Evolutionary conservation across 2,888 invertebrate species (phyloP).

Genomic region (Formica aserva): DNA sequence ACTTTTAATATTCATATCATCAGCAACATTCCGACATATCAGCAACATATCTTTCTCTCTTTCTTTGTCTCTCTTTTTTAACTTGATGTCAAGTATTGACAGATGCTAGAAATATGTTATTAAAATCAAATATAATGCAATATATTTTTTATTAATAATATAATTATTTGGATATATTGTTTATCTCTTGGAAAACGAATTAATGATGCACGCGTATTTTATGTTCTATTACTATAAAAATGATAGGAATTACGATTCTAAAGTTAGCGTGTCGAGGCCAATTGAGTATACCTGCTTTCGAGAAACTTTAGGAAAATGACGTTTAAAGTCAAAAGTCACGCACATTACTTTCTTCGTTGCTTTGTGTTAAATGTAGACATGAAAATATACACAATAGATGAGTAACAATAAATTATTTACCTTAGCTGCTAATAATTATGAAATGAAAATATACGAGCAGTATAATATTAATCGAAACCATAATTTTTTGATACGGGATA

Average conservation of each 20-base stretch:
- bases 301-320: constrained; percentile 29
- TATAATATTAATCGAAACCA: neutral
- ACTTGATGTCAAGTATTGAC: neutral
- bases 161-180: neutral
- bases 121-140: neutral
- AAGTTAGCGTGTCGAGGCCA: neutral
- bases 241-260: neutral
- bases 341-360: neutral
- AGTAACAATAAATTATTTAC: constrained; percentile 10
- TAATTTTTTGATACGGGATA: neutral
- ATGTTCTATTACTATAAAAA: neutral
- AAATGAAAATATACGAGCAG: neutral
- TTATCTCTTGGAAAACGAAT: neutral
- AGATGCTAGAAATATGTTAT: neutral
- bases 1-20: neutral
- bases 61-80: neutral
- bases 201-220: neutral
- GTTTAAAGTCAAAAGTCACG: constrained; percentile 39
- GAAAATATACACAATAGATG: neutral
- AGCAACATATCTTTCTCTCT: neutral
- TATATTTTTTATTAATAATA: neutral
- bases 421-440: constrained; percentile 23
- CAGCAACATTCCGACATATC: neutral
- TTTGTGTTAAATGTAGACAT: neutral
- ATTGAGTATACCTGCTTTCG: neutral